Evolutionary conservation across 2,888 invertebrate species (phyloP), one percentile per base, ranked within the genome.

Genomic region (Homarus gammarus): DNA sequence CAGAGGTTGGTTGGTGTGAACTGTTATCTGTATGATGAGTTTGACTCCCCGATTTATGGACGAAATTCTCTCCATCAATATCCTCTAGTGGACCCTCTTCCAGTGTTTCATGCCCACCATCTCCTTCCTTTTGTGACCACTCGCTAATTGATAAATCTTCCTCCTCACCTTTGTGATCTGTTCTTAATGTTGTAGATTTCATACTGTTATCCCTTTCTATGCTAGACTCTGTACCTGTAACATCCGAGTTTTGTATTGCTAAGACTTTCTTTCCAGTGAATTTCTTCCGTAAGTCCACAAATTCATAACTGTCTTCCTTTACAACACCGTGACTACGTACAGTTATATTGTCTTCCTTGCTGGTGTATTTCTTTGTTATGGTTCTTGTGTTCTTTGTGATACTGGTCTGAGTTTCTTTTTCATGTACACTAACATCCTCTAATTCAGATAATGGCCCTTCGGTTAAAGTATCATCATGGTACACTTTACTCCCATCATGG

Each of bases 401-500:
- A 51, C 31, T 44, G 10, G 89, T 89, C 31, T 89, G 89, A 2
- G 89, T 89, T 61, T 84, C 84, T 33, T 85, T 89, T 36, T 89
- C 84, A 61, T 51, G 78, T 1, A 61, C 44, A 8, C n/a, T 73
- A 27, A 68, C 36, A 33, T 61, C 31, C 33, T 84, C 84, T 27
- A 36, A 27, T n/a, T 89, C 89, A 18, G 72, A 70, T 49, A 89
- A 44, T 49, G 49, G 89, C 22, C 89, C 89, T 73, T 84, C 89
- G 22, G 85, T 89, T 75, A 89, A 64, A 72, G 84, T 85, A 10
- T 44, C 84, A 84, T 84, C 36, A 64, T 33, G 68, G 12, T 82
- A 27, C 5, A 10, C 27, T 10, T 10, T 31, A 10, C n/a, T 68
- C 5, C 31, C 22, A 40, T 22, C 68, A 44, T 38, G 15, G 68